phyloP scores from a whole-genome alignment of 2,797 vertebrate genomes.

The Miichthys miiuy region DNA sequence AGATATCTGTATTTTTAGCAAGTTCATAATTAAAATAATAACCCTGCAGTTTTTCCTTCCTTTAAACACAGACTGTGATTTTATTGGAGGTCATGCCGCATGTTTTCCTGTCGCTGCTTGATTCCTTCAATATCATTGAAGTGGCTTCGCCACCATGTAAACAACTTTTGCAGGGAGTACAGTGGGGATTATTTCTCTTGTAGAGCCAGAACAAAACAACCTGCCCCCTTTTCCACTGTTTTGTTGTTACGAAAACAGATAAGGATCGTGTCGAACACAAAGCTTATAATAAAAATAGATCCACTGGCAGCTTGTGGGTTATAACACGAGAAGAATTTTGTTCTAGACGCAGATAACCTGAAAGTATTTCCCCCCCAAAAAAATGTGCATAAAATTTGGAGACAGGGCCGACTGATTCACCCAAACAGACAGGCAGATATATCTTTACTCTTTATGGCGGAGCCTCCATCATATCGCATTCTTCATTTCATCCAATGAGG shows the following conservation, averaged over 20 bases:
- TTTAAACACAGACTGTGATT: background rate
- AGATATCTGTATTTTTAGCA: too few species aligned
- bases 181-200: slow-evolving; percentile 11
- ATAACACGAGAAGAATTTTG: background rate
- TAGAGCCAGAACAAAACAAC: slow-evolving; percentile 19
- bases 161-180: slow-evolving; percentile 8
- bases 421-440: background rate
- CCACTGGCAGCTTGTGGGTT: background rate
- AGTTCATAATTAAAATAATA: too few species aligned
- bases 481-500: background rate
- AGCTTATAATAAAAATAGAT: background rate
- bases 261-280: slow-evolving; percentile 8
- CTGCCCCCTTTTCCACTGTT: background rate
- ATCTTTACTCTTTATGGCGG: background rate
- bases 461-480: background rate
- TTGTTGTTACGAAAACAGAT: background rate
- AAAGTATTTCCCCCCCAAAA: background rate
- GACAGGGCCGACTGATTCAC: background rate
- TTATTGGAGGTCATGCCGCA: background rate
- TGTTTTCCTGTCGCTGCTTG: background rate
- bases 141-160: slow-evolving; percentile 19
- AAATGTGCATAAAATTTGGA: background rate
- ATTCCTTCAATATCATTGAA: slow-evolving; percentile 21
- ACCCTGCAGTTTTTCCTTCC: too few species aligned
- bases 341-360: background rate